Evolutionary conservation across 2,113 vertebrate genomes (phyloP), one percentile per base, ranked within the genome.

Genomic region (Connochaetes taurinus): DNA sequence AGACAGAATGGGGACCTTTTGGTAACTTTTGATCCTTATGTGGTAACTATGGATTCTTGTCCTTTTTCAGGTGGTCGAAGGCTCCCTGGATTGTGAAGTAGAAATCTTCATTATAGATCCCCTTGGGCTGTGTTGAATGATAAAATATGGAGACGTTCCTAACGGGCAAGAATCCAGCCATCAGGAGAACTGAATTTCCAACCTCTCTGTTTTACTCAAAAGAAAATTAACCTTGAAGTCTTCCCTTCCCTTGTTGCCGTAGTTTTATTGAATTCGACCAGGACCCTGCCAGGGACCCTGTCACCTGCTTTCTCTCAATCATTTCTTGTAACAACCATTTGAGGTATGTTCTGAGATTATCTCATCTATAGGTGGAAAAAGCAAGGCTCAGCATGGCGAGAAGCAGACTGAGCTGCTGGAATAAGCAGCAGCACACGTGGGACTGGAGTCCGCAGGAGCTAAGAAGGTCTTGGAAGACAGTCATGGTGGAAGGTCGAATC

Each of bases 321-420:
- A 11, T 45, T 74, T 67, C 47, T 74, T 31, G 6, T 19, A 78
- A 86, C 58, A 71, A 47, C 14, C 1, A 74, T 55, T 55, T 31
- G n/a, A 87, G 19, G 31, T 45, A 15, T 80, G 7, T 52, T 40
- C 85, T 31, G 45, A 93, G 50, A 55, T 88, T 25, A 88, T 33
- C 25, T 53, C 25, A 81, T 27, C 57, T 50, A n/a, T 7, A 84
- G 52, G 55, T 19, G 13, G 52, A 16, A 64, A 90, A 33, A 36
- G 25, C 3, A 2, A 84, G 82, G 60, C 84, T 93, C 57, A 29
- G 14, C 2, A 6, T 3, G 10, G 12, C 3, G 33, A 64, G 12
- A 31, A 16, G 58, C 5, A 40, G 92, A 14, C 23, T 12, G 11
- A 2, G 31, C n/a, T 1, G 0, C 2, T 80, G 15, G 2, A 58